Evolutionary conservation across 2,113 vertebrate genomes (phyloP).

Genomic region (Catharus fuscescens): DNA sequence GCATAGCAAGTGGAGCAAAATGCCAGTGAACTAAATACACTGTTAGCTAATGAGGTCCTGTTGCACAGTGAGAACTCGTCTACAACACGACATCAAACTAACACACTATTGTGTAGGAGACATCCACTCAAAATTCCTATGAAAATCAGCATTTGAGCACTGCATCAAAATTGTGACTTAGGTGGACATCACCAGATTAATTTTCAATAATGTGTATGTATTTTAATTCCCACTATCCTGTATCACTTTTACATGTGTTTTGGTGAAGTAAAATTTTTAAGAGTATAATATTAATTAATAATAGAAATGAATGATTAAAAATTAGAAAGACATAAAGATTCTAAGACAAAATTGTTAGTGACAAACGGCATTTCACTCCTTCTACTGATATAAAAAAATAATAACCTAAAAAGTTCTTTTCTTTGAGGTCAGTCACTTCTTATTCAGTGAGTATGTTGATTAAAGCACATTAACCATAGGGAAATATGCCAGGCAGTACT

Average conservation of each 20-base stretch:
- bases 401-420: background rate
- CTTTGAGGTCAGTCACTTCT: background rate
- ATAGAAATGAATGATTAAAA: background rate
- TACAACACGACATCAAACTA: background rate
- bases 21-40: background rate
- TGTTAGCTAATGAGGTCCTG: background rate
- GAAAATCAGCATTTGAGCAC: background rate
- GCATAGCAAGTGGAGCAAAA: constrained; percentile 50
- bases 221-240: background rate
- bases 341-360: background rate
- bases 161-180: background rate
- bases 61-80: background rate
- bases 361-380: background rate
- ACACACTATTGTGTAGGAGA: background rate
- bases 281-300: background rate
- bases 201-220: background rate
- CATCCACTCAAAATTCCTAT: background rate
- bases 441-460: background rate
- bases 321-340: background rate
- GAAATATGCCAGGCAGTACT: background rate
- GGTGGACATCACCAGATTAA: background rate
- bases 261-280: background rate
- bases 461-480: background rate
- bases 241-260: background rate
- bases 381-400: background rate